phyloP scores from a whole-genome alignment of 2,113 vertebrate genomes.

The Gulo gulo region DNA sequence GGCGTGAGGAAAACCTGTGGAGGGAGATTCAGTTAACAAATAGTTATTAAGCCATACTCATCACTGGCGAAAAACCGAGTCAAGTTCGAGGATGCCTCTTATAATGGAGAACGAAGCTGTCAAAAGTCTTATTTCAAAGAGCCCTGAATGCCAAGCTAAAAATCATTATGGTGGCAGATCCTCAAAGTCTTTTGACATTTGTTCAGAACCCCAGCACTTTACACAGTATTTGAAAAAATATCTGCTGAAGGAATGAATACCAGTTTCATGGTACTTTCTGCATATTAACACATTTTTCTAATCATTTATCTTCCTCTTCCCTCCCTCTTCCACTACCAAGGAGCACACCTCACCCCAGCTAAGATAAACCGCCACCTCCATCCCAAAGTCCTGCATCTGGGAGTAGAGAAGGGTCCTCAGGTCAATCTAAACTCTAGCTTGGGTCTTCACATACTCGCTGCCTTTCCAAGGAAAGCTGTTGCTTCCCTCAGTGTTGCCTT shows the following conservation, averaged over 20 bases:
- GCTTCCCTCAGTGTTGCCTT: not conserved
- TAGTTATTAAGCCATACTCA: not conserved
- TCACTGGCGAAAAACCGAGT: not conserved
- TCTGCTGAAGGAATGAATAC: slow-evolving; percentile 9
- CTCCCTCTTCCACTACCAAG: not conserved
- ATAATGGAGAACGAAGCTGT: not conserved
- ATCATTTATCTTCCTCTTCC: not conserved
- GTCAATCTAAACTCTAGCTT: not conserved
- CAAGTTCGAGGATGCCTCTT: not conserved
- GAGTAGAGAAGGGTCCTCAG: not conserved
- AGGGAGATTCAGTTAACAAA: not conserved
- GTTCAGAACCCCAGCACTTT: not conserved
- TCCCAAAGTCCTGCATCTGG: not conserved
- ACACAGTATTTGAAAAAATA: not conserved
- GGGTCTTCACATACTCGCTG: not conserved
- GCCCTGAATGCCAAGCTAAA: not conserved
- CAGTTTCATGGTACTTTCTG: not conserved
- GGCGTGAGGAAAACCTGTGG: not conserved
- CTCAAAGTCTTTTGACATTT: not conserved
- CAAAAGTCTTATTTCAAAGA: slow-evolving; percentile 1
- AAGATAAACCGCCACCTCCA: not conserved
- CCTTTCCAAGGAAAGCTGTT: not conserved
- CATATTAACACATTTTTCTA: not conserved
- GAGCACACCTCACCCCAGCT: not conserved
- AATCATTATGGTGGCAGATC: not conserved